Percentiles rank a stretch among this genome's conserved stretches.
Evolutionary conservation across 1,140 invertebrate species (phyloP).

Genomic region (Leptinotarsa undecemlineata): DNA sequence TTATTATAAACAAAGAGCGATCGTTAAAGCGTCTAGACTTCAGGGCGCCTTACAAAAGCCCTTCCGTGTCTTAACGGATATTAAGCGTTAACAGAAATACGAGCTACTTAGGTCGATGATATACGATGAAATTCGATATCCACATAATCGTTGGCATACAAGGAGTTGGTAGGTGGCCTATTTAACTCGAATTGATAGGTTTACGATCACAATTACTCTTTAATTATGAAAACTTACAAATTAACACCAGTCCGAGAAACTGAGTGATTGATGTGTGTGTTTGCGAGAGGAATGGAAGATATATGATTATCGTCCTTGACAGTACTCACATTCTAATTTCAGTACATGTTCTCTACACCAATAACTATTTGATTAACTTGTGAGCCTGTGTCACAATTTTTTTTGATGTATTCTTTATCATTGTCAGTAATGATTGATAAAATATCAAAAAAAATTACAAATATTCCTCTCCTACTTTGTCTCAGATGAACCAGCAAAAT

Average conservation of each 20-base stretch:
- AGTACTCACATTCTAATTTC: too few species aligned
- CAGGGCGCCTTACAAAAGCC: neutral
- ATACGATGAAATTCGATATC: neutral
- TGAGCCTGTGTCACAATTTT: too few species aligned
- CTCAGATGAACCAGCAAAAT: too few species aligned
- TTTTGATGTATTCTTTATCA: too few species aligned
- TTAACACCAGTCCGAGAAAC: neutral
- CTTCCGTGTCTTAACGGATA: neutral
- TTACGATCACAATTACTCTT: neutral
- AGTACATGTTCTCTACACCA: too few species aligned
- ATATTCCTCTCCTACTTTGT: too few species aligned
- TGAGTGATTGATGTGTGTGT: too few species aligned
- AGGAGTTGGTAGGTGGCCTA: neutral
- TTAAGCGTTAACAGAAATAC: neutral
- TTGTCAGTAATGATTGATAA: too few species aligned
- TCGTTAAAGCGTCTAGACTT: neutral
- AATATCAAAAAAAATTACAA: too few species aligned
- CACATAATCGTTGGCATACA: neutral
- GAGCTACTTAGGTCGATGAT: neutral
- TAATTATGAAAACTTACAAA: neutral
- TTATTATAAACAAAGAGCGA: neutral
- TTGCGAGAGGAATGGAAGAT: too few species aligned
- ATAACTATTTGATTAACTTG: too few species aligned
- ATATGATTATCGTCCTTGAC: too few species aligned
- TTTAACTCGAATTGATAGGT: neutral